phyloP scores from a whole-genome alignment of 2,888 invertebrate genomes.

The Tenthredo mesomela region DNA sequence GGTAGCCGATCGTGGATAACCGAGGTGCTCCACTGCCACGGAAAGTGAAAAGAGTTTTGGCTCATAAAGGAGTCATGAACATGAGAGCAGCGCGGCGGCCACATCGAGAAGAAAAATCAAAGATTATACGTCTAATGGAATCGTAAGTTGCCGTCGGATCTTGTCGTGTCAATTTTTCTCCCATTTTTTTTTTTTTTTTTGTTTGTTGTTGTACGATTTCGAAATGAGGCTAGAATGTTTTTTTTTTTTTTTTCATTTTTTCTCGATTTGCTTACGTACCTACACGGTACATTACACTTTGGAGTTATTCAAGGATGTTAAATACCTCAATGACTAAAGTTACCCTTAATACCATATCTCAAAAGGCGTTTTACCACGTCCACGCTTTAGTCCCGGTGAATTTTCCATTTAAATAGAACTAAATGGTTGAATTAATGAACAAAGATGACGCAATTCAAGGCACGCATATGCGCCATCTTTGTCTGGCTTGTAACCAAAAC shows the following conservation, averaged over 20 bases:
- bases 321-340: background rate
- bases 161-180: background rate
- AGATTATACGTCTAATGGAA: conserved; percentile 10
- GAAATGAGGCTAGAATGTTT: background rate
- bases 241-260: background rate
- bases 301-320: background rate
- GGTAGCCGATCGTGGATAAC: conserved; percentile 31
- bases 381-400: background rate
- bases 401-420: background rate
- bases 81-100: background rate
- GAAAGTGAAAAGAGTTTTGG: conserved; percentile 39
- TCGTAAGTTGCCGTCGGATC: conserved; percentile 45
- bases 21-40: background rate
- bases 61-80: conserved; percentile 45
- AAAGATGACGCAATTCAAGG: conserved; percentile 34
- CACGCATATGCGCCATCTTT: conserved; percentile 41
- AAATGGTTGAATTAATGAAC: conserved; percentile 28
- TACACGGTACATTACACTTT: background rate
- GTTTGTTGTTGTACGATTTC: background rate
- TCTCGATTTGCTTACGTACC: background rate
- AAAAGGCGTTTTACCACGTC: background rate
- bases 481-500: conserved; percentile 53
- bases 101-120: background rate
- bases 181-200: background rate
- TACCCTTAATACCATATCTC: background rate